Evolutionary conservation across 2,888 invertebrate genomes (phyloP).

Genomic region (Ochropleura leucogaster): DNA sequence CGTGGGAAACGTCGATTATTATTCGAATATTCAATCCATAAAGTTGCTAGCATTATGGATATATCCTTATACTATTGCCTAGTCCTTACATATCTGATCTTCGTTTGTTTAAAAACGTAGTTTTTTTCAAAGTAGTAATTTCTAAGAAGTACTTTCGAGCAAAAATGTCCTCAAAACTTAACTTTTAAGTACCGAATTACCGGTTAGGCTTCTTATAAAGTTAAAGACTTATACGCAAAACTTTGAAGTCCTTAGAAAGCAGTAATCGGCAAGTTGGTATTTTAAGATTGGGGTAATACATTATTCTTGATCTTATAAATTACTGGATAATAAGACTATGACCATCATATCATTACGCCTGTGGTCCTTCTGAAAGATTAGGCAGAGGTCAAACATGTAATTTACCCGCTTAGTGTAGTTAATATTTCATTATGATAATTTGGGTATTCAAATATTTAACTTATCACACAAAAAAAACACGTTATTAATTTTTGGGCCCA

Average conservation of each 20-base stretch:
- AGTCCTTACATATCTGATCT: not conserved
- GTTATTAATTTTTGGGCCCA: too few relatives aligned
- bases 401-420: too few relatives aligned
- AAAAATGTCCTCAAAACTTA: slow-evolving; percentile 17
- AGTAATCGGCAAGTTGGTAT: not conserved
- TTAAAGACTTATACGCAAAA: slow-evolving; percentile 18
- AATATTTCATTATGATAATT: too few relatives aligned
- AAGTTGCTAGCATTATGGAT: not conserved
- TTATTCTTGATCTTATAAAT: slow-evolving; percentile 5
- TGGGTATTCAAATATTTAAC: too few relatives aligned
- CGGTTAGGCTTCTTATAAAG: slow-evolving; percentile 12
- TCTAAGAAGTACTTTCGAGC: slow-evolving; percentile 8
- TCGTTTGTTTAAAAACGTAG: slow-evolving; percentile 4
- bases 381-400: too few relatives aligned
- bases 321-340: not conserved
- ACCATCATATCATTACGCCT: too few relatives aligned
- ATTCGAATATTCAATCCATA: not conserved
- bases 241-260: slow-evolving; percentile 13
- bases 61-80: not conserved
- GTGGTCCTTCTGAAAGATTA: too few relatives aligned
- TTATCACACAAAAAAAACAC: not conserved
- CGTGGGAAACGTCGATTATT: too few relatives aligned
- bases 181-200: slow-evolving; percentile 3
- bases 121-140: slow-evolving; percentile 15
- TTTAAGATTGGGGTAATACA: not conserved